Percentiles rank a stretch among this genome's conserved stretches.
Evolutionary conservation across 2,888 invertebrate species (phyloP).

Genomic region (Brachyptera risi): DNA sequence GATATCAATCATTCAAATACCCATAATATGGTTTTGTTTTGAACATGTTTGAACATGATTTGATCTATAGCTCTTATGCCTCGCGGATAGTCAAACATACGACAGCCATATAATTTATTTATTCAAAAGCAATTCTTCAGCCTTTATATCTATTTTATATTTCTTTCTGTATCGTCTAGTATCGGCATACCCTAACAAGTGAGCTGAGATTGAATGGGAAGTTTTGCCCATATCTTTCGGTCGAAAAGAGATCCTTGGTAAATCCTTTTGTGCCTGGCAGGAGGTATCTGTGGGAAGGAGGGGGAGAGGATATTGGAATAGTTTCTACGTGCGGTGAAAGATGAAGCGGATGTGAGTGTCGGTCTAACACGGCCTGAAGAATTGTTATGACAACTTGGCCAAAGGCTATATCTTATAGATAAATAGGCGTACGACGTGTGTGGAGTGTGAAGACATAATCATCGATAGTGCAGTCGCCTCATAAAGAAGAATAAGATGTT

Average conservation of each 20-base stretch:
- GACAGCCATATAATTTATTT: too few species aligned
- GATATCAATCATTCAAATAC: too few species aligned
- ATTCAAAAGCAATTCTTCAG: too few species aligned
- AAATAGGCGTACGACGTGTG: conserved; percentile 9
- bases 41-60: too few species aligned
- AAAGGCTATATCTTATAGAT: conserved; percentile 14
- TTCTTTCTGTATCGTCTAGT: too few species aligned
- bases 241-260: conserved; percentile 25
- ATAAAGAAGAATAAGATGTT: not conserved
- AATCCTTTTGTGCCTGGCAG: conserved; percentile 22
- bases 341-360: not conserved
- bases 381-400: not conserved
- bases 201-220: not conserved
- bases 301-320: conserved; percentile 26
- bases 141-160: too few species aligned
- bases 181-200: too few species aligned
- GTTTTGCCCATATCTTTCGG: conserved; percentile 2
- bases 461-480: not conserved
- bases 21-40: too few species aligned
- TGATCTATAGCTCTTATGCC: too few species aligned
- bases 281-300: too few species aligned
- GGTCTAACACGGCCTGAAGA: not conserved
- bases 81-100: too few species aligned
- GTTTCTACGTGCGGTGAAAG: conserved; percentile 20
- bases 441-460: not conserved